Base-by-base conservation (phyloP, 2,888 invertebrate species). In the Scaptomyza caliginosa region DNA sequence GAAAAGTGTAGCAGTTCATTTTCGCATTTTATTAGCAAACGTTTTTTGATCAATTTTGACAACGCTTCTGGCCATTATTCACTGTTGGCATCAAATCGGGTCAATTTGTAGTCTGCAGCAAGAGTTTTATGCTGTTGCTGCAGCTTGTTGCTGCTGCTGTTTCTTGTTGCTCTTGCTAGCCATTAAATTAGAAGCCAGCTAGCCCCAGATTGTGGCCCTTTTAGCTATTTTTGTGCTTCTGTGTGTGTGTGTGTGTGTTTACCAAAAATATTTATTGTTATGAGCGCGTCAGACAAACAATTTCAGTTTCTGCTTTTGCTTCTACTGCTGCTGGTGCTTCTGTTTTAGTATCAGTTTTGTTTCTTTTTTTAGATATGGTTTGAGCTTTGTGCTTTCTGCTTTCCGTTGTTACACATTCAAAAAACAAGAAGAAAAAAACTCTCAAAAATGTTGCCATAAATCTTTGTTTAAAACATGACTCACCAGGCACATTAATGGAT, bases 21-120 rank as follows among this genome's bases (percentile, higher is more conserved):
- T 16, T 7, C 21, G 4, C 32, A 34, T 58, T 38, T 24, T 11
- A 46, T 59, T 34, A 23, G 11, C 46, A 36, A 62, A 62, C 62
- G 51, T 16, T 59, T 52, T 56, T 64, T 78, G 76, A 77, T 78
- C 66, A 49, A 54, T 62, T 67, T 60, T 60, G 45, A 65, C 43
- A 46, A 17, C 6, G 56, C 54, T 58, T 28, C 24, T 48, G 49
- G 78, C 56, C 40, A 74, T 75, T 54, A 56, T 49, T 62, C 55
- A 56, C 43, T 13, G 38, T n/a, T 7, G 13, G 32, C 32, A 1
- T 34, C 24, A n/a, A 74, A 70, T 70, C 66, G 54, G 50, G 51
- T 60, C 54, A 67, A 67, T 76, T 79, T 76, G 56, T 67, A 43
- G 38, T 64, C 55, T n/a, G n/a, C 13, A 19, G n/a, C 10, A 19